phyloP scores from a whole-genome alignment of 2,797 vertebrate genomes.

The Chelon auratus region DNA sequence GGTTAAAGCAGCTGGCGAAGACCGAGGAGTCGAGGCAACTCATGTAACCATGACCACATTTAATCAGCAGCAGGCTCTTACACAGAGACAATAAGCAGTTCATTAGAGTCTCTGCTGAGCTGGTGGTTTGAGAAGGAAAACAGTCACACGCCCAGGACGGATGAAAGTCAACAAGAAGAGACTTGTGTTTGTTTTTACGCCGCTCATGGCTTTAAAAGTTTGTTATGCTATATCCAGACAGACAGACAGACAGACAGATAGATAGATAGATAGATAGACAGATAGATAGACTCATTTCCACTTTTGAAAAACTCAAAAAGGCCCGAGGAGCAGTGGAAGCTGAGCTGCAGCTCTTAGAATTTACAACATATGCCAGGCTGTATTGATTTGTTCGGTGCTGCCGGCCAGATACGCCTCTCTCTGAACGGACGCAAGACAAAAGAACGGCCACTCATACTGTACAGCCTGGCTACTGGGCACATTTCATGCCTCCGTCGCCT shows the following conservation, averaged over 20 bases:
- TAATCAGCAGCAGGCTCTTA: slow-evolving; percentile 73
- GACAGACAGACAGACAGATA: neutral
- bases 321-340: slow-evolving; percentile 44
- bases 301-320: slow-evolving; percentile 36
- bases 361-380: slow-evolving; percentile 38
- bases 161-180: slow-evolving; percentile 36
- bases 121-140: slow-evolving; percentile 62
- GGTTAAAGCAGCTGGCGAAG: slow-evolving; percentile 70
- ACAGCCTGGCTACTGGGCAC: slow-evolving; percentile 48
- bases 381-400: slow-evolving; percentile 65
- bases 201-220: neutral
- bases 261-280: neutral
- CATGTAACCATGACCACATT: slow-evolving; percentile 74
- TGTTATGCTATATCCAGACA: neutral
- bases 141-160: slow-evolving; percentile 48
- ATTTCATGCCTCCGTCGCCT: slow-evolving; percentile 67
- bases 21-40: slow-evolving; percentile 69
- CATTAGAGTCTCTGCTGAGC: slow-evolving; percentile 68
- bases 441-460: slow-evolving; percentile 54
- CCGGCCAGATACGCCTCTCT: slow-evolving; percentile 43
- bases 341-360: slow-evolving; percentile 45
- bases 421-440: slow-evolving; percentile 67
- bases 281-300: slow-evolving; percentile 15
- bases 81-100: slow-evolving; percentile 75
- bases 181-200: slow-evolving; percentile 39